Base-by-base conservation (phyloP, 2,888 invertebrate species). In the Scaptomyza tumidula region DNA sequence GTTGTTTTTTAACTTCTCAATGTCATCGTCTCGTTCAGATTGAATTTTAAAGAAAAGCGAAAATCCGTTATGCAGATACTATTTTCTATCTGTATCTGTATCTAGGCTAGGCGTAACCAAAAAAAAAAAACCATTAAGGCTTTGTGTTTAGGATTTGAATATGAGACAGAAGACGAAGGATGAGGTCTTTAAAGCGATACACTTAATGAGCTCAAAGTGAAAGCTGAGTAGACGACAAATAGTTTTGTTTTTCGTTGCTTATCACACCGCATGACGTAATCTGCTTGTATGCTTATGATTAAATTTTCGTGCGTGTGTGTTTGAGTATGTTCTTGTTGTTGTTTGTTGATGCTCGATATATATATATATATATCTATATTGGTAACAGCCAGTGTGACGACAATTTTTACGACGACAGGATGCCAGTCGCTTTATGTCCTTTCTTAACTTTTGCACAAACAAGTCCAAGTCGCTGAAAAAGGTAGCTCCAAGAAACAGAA, bases 391-490 rank as follows among this genome's bases (percentile, higher is more conserved):
- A 88, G 68, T 57, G 50, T 66, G 83, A 78, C 83, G 83, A 86
- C 88, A 88, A 78, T 86, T 83, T 83, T 83, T 88, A 83, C 88
- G 83, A 73, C 50, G 80, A 45, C 84, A 88, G 88, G 88, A 84
- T 84, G 88, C 78, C 87, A 68, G 83, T 82, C 80, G 77, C 78
- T 87, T 84, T 84, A 88, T 84, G 82, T 86, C 78, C 77, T 84
- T 79, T 72, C 86, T 77, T 82, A 89, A 87, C 88, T 89, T 85
- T 71, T 57, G 74, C 86, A 67, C 89, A 85, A 85, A 85, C 89
- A 85, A 87, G 79, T 81, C 71, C 85, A 85, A 77, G 82, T 89
- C 80, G 79, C 41, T 1, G 78, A 84, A 87, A 84, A 89, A 88
- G 84, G 84, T 85, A 86, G 76, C 63, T 53, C 59, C 49, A 48